phyloP scores from a whole-genome alignment of 1,140 invertebrate species.

The Homarus americanus region DNA sequence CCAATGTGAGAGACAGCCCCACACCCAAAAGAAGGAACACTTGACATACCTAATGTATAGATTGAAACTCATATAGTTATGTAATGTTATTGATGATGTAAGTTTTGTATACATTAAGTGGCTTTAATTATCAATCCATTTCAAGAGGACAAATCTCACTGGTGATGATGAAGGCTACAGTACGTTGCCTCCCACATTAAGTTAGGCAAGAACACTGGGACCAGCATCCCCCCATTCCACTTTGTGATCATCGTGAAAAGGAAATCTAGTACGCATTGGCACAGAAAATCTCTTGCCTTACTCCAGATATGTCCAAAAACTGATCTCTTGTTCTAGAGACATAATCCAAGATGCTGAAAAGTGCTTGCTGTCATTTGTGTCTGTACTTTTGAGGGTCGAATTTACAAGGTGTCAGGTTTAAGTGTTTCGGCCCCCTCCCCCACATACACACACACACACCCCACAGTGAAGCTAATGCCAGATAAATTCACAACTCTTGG shows the following conservation, averaged over 20 bases:
- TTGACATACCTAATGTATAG: slow-evolving; percentile 39
- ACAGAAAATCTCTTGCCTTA: slow-evolving; percentile 16
- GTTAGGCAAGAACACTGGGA: slow-evolving; percentile 29
- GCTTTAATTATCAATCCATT: slow-evolving; percentile 24
- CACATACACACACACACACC: too few species aligned
- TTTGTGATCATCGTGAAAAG: slow-evolving; percentile 32
- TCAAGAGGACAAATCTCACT: slow-evolving; percentile 38
- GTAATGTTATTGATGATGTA: slow-evolving; percentile 24
- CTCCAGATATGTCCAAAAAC: not conserved
- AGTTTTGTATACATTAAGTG: slow-evolving; percentile 44
- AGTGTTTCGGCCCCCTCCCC: too few species aligned
- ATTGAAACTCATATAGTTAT: slow-evolving; percentile 6
- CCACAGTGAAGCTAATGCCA: too few species aligned
- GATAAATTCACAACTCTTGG: not conserved
- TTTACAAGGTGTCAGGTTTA: too few species aligned
- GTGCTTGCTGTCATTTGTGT: not conserved
- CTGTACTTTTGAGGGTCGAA: too few species aligned
- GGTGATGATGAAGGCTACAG: slow-evolving; percentile 11
- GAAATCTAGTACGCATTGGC: not conserved
- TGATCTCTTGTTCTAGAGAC: not conserved
- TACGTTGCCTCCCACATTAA: not conserved
- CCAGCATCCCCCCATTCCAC: slow-evolving; percentile 47
- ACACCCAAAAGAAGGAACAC: slow-evolving; percentile 4
- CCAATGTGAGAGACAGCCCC: slow-evolving; percentile 30
- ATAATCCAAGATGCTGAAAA: not conserved